Base-by-base conservation (phyloP, 2,888 invertebrate genomes). In the Spialia ferax region DNA sequence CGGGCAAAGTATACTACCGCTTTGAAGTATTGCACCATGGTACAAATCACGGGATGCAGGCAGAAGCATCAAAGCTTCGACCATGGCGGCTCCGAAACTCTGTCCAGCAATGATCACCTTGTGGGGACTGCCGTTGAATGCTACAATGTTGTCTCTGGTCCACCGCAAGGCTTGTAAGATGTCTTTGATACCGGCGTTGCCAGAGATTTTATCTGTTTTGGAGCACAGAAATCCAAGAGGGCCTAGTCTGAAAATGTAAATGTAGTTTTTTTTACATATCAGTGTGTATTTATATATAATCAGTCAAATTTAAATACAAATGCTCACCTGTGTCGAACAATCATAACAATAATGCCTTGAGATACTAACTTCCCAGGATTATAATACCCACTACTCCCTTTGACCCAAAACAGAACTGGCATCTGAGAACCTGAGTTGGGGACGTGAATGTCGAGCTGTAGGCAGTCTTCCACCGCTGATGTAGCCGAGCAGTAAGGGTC, bases 361-460 rank as follows among this genome's bases (percentile, higher is more conserved):
- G 75, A 76, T n/a, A 87, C 86, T 38, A 93, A 69, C 60, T 77
- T 79, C 18, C 81, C 79, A 0, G 92, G 87, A 65, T 83, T 71
- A 68, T 87, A 89, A 2, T 71, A 74, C 0, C 84, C 88, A 38
- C 77, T 79, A 13, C 84, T 83, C 6, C 87, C 88, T 7, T 82
- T 78, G 7, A 91, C 78, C 93, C 93, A 93, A 13, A 85, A 89
- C 22, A 93, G 74, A 10, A 92, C 89, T 0, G 93, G 88, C 83
- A 85, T 83, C 5, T 73, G 76, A 1, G 59, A 42, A 62, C 77
- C 75, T 1, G 84, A 75, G 65, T 94, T 82, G 32, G 96, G 96
- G 4, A 94, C 91, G 79, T 95, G 95, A 3, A 96, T 95, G 73
- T 96, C 96, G 63, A 96, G 82, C 72, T 94, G 95, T 0, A 96